These are phyloP conservation scores for Nymphalis c-album DNA, from an alignment of 2,888 invertebrate species.

Conservation along the genomic window DNA sequence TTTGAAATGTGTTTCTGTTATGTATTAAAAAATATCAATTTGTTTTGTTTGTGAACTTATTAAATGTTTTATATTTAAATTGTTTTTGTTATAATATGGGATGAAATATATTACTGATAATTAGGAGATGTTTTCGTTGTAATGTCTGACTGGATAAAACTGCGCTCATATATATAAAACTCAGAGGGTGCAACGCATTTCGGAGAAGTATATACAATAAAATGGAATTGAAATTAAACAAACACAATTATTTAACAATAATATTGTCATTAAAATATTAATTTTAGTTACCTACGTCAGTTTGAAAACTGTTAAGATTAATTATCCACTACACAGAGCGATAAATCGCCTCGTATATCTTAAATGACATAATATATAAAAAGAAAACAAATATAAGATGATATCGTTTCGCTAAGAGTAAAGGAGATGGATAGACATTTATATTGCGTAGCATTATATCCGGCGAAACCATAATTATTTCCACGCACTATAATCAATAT, in stretches of 20 bases:
- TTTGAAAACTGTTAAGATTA: neutral
- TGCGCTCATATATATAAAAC: no score
- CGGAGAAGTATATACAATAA: no score
- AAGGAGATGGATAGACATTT: neutral
- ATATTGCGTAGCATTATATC: neutral
- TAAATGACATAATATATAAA: no score
- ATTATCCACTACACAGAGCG: neutral
- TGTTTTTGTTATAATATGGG: no score
- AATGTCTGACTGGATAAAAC: no score
- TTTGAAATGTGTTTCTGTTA: neutral
- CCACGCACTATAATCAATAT: conserved; percentile 47
- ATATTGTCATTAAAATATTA: neutral
- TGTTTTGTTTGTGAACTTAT: no score
- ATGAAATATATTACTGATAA: no score
- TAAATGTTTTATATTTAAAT: no score
- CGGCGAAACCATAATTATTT: conserved; percentile 26
- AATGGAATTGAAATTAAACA: neutral
- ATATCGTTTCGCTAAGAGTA: no score
- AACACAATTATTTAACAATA: neutral
- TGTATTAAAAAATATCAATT: neutral
- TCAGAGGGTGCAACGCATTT: no score
- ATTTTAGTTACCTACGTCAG: neutral
- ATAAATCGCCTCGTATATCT: neutral
- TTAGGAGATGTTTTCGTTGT: no score
- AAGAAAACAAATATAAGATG: no score